Conservation (phyloP, 2,888 invertebrate species). For the Proisotoma minuta region DNA sequence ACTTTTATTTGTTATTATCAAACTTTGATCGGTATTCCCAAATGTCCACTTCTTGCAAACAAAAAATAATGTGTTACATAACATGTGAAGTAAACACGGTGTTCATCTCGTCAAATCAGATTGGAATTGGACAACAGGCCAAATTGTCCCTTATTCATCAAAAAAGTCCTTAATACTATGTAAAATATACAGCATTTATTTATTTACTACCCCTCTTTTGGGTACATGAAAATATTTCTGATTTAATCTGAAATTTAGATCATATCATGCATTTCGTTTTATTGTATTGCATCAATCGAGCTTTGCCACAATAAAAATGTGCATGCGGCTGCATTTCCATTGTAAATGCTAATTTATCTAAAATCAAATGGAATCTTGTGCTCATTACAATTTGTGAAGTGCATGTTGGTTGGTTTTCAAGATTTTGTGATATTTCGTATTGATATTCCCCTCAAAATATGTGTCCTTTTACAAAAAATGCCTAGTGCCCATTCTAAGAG, state of each 20-base stretch:
- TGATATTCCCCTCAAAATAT: background rate
- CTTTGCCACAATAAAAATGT: no score
- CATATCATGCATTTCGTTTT: background rate
- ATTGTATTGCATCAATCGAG: no score
- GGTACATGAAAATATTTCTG: background rate
- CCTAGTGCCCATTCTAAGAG: no score
- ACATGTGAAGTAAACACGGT: no score
- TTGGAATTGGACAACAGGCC: no score
- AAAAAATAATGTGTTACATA: no score
- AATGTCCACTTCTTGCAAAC: no score
- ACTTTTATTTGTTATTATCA: no score
- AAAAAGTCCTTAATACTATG: background rate
- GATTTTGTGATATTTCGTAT: background rate
- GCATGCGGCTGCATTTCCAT: background rate
- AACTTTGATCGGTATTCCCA: no score
- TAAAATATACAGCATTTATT: background rate
- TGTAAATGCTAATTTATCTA: constrained; percentile 2
- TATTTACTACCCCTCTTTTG: background rate
- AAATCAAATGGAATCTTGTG: background rate
- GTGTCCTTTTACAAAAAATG: background rate
- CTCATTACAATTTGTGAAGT: background rate
- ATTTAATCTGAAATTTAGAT: background rate
- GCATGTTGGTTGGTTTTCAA: no score
- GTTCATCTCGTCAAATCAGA: no score
- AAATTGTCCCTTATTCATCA: background rate